Evolutionary conservation across 1,140 invertebrate species (phyloP).

Genomic region (Drosophila lini): DNA sequence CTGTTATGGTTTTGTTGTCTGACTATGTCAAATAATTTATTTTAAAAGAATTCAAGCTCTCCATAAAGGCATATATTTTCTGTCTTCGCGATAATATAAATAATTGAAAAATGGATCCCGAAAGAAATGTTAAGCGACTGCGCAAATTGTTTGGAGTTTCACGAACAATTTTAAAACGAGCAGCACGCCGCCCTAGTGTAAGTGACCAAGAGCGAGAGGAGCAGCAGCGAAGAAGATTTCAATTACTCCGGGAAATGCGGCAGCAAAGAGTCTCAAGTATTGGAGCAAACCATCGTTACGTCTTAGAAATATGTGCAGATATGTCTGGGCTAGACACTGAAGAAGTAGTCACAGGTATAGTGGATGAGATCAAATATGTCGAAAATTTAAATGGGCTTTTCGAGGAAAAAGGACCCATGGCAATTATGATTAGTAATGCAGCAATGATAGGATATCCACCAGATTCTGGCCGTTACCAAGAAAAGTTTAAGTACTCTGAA

Average conservation of each 20-base stretch:
- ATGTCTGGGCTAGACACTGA: conserved; percentile 86
- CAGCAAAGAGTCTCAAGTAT: conserved; percentile 64
- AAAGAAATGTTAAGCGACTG: conserved; percentile 59
- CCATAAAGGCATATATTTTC: conserved; percentile 1
- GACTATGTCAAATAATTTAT: neutral
- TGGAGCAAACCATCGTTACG: conserved; percentile 86
- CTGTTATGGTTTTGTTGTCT: neutral
- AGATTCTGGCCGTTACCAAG: conserved; percentile 86
- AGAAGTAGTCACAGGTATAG: conserved; percentile 87
- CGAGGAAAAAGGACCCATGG: conserved; percentile 84
- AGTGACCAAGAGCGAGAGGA: conserved; percentile 69
- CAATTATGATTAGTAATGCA: conserved; percentile 86
- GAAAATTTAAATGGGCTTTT: conserved; percentile 86
- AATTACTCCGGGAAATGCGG: conserved; percentile 55
- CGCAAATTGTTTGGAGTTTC: conserved; percentile 68
- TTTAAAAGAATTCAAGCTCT: neutral
- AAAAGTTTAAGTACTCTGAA: conserved; percentile 70
- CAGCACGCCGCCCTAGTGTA: conserved; percentile 56
- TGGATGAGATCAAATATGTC: conserved; percentile 87
- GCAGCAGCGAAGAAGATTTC: conserved; percentile 49
- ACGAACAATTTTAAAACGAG: conserved; percentile 58
- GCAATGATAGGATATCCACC: conserved; percentile 77
- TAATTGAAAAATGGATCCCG: conserved; percentile 54
- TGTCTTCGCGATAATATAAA: neutral
- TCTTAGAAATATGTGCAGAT: conserved; percentile 88